Percentiles rank a stretch among this genome's conserved stretches.
Conservation (phyloP, 2,113 vertebrate species). For the Chaetodon auriga region DNA sequence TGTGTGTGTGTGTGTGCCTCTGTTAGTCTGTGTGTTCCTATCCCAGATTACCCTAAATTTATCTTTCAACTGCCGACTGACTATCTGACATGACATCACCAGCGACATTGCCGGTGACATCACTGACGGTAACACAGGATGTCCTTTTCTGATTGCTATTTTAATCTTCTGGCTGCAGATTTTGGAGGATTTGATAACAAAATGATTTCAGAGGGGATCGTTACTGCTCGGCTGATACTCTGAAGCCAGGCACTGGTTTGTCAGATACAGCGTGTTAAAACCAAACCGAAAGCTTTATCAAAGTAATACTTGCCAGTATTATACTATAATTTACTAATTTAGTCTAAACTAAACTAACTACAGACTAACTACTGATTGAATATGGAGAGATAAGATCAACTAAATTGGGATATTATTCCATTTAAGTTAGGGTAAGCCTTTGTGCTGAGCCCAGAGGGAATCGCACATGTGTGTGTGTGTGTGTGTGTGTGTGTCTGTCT, state of each 20-base stretch:
- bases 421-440: neutral
- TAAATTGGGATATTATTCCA: neutral
- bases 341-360: neutral
- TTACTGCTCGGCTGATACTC: neutral
- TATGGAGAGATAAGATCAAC: neutral
- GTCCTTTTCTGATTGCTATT: conserved; percentile 64
- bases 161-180: conserved; percentile 57
- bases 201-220: conserved; percentile 22
- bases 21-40: conserved; percentile 47
- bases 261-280: neutral
- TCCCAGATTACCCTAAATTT: conserved; percentile 79
- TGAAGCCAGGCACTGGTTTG: conserved; percentile 12
- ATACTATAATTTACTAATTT: neutral
- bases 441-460: neutral
- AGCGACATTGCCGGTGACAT: conserved; percentile 50
- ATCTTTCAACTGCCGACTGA: conserved; percentile 57
- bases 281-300: neutral
- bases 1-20: conserved; percentile 21
- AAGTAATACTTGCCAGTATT: neutral
- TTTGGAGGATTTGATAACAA: conserved; percentile 33
- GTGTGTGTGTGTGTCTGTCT: neutral
- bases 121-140: conserved; percentile 48
- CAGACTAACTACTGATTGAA: neutral
- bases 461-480: neutral
- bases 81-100: conserved; percentile 64